Conservation (phyloP, 2,888 invertebrate species). For the Phyto melanocephala region DNA sequence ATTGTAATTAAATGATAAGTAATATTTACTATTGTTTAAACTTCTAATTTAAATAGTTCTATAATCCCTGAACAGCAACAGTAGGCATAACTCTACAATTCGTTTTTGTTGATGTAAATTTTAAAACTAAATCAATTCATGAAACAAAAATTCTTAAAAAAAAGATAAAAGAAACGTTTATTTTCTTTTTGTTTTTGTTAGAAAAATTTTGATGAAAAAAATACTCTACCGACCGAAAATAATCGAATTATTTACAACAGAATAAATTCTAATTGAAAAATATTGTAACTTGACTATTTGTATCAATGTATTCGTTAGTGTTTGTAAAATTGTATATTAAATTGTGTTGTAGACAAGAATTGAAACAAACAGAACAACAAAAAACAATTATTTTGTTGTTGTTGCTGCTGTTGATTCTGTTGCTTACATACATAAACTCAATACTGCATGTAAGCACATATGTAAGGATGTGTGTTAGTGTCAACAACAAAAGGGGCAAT, state of each 20-base stretch:
- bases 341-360: slow-evolving; percentile 58
- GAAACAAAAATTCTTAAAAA: background rate
- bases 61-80: too few species aligned
- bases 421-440: slow-evolving; percentile 33
- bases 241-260: slow-evolving; percentile 80
- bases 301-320: background rate
- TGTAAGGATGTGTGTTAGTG: too few species aligned
- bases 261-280: slow-evolving; percentile 80
- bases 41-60: too few species aligned
- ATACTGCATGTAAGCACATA: background rate
- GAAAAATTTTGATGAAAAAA: slow-evolving; percentile 37
- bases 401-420: slow-evolving; percentile 50
- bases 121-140: background rate
- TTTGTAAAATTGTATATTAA: background rate
- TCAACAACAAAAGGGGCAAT: background rate
- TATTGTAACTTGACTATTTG: slow-evolving; percentile 73
- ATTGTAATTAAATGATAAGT: too few species aligned
- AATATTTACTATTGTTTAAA: too few species aligned
- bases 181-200: slow-evolving; percentile 4
- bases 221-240: slow-evolving; percentile 77
- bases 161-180: slow-evolving; percentile 23
- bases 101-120: background rate
- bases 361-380: slow-evolving; percentile 42
- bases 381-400: slow-evolving; percentile 1
- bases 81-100: too few species aligned